Evolutionary conservation across 2,797 vertebrate species (phyloP), one percentile per base, ranked within the genome.

Genomic region (Heteromormyrus szaboi): DNA sequence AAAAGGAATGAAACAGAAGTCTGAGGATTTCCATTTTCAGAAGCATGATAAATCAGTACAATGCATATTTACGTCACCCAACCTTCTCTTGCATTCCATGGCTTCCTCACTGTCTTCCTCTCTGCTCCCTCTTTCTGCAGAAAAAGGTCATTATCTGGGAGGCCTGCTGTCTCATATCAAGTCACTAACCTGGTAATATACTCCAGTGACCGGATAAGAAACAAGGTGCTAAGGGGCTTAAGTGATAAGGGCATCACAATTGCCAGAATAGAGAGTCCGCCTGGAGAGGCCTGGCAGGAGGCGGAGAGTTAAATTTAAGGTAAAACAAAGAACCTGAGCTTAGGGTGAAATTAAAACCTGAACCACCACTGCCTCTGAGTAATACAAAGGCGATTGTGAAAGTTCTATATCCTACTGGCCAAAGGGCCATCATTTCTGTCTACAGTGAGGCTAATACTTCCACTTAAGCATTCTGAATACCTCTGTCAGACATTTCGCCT

Each of bases 141-240:
- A 68, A 68, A 29, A 29, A 68, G 25, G 9, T 33, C 89, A 89
- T 91, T 92, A 92, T 92, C 91, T 88, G 85, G 62, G 41, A 19
- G 59, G 90, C 91, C 37, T 14, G 85, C 89, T 86, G 92, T 93
- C 93, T 95, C 93, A 94, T 95, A 94, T 93, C 93, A 92, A 72
- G 87, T 95, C 95, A 94, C 94, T 95, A 95, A 94, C 92, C 91
- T 92, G 91, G 93, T 96, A 95, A 96, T 95, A 90, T 94, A 91
- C 91, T 93, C 90, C 44, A 87, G 91, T 90, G 91, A 92, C 90
- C 90, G 91, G 94, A 94, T 93, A 93, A 94, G 89, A 92, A 87
- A 89, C 88, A 51, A 84, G 88, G 81, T 51, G 88, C 54, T 25
- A 59, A 85, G 44, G 56, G 44, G 88, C 81, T 68, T 29, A 19